Evolutionary conservation across 2,888 invertebrate species (phyloP), one percentile per base, ranked within the genome.

Genomic region (Thumatha senex): DNA sequence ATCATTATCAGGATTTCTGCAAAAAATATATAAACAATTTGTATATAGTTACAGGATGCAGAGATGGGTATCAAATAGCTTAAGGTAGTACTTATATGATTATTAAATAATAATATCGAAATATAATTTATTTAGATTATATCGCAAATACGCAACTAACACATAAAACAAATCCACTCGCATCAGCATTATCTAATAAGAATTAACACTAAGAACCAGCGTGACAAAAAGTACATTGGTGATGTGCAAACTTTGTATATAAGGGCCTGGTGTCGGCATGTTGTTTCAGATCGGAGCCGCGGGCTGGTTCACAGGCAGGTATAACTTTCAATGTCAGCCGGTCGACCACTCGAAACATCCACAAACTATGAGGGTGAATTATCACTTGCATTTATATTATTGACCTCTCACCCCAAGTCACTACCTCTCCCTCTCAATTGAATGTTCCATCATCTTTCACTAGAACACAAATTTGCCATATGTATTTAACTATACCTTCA

Each of bases 281-380:
- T 92, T 92, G 92, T 95, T 95, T 92, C 95, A 97, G 97, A 95
- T 97, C 92, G 95, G 94, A 88, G 93, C 95, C 93, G 94, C 96
- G 84, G 98, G 98, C 88, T 98, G 98, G 98, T 95, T 98, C 92
- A 96, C 96, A 86, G 97, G 97, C 86, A 96, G 96, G 88, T 98
- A 98, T 95, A 98, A 95, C 93, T 95, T 96, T 92, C 95, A 96
- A 88, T 98, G 98, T 94, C 97, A 98, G 93, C 98, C 98, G 79
- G 98, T 98, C 89, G 97, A 98, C 94, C 97, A 98, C 94, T 96
- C 97, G 87, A 95, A 95, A 92, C 95, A 95, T 93, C 96, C 97
- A 85, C 95, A 95, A 93, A 96, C 98, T 79, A 92, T 98, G 92
- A 95, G 97, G 95, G 98, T 98, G 95, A 95, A 95, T 94, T 84